Conservation (phyloP, 2,888 invertebrate genomes). For the Cloeon dipterum region DNA sequence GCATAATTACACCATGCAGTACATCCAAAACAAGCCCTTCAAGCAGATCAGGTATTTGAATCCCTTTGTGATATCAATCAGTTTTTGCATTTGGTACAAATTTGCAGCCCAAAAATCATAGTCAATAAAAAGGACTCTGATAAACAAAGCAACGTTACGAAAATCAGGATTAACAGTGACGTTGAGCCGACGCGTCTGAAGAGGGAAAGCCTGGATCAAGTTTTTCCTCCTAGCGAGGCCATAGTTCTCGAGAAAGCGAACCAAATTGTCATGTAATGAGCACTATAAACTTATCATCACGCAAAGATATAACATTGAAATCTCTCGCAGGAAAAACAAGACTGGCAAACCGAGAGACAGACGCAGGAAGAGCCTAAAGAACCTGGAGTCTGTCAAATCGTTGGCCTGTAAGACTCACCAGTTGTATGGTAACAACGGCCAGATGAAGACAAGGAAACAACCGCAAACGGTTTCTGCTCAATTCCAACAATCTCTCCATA, state of each 20-base stretch:
- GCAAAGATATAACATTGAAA: conserved; percentile 5
- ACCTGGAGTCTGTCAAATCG: conserved; percentile 78
- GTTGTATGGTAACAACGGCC: conserved; percentile 17
- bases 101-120: conserved; percentile 1
- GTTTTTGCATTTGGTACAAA: background rate
- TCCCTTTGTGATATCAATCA: background rate
- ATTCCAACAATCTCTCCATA: conserved; percentile 78
- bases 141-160: too few species aligned
- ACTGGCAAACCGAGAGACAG: conserved; percentile 72
- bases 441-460: conserved; percentile 41
- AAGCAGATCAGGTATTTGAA: too few species aligned
- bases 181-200: too few species aligned
- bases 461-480: conserved; percentile 86
- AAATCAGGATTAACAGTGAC: too few species aligned
- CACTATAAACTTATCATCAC: conserved; percentile 2
- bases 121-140: too few species aligned
- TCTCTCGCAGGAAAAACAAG: conserved; percentile 59
- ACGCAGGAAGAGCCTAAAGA: conserved; percentile 69
- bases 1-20: background rate
- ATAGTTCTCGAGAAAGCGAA: conserved; percentile 66
- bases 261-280: conserved; percentile 69
- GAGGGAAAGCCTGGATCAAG: conserved; percentile 32
- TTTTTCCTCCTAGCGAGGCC: conserved; percentile 44
- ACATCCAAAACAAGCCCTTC: background rate
- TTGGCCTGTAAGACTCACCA: conserved; percentile 57